These are phyloP conservation scores for Ctenopoma multispine DNA, from an alignment of 2,797 vertebrate species.

Conservation along the genomic window DNA sequence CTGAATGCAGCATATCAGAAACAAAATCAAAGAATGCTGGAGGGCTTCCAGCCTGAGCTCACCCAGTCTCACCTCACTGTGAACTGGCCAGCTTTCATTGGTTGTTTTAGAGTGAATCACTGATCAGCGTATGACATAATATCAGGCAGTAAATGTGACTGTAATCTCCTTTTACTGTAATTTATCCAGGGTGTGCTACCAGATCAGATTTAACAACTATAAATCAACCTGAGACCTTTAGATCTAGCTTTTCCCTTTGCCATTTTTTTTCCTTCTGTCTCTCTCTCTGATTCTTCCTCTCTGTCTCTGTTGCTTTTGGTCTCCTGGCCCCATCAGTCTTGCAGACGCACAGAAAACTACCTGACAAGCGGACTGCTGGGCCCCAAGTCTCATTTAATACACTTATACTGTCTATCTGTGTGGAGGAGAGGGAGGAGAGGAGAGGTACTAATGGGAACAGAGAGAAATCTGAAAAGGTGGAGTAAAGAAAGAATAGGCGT, in stretches of 20 bases:
- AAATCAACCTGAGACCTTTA: conserved; percentile 15
- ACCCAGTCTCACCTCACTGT: not conserved
- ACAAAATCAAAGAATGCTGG: conserved; percentile 9
- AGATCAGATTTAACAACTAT: conserved; percentile 1
- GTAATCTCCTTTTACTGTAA: not conserved
- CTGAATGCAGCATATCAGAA: conserved; percentile 4
- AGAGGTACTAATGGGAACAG: not conserved
- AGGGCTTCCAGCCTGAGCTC: conserved; percentile 6
- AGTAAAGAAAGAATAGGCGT: not conserved
- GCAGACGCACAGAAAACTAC: conserved; percentile 30
- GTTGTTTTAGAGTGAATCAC: conserved; percentile 18
- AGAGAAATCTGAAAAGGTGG: not conserved
- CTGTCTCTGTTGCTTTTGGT: conserved; percentile 30
- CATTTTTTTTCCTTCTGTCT: conserved; percentile 7
- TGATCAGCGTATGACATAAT: not conserved
- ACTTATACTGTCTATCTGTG: conserved; percentile 19
- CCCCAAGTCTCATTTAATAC: conserved; percentile 36
- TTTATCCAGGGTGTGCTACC: conserved; percentile 3
- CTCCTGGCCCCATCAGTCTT: conserved; percentile 49
- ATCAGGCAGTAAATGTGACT: not conserved
- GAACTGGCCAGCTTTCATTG: conserved; percentile 12
- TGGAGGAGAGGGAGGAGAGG: not conserved
- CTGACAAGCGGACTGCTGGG: conserved; percentile 35
- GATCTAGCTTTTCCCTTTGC: not conserved
- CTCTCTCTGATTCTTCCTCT: conserved; percentile 17